A percentile compares a stretch with the other conserved stretches of the same genome.
Evolutionary conservation across 2,888 invertebrate genomes (phyloP).

Genomic region (Meloe dianella): DNA sequence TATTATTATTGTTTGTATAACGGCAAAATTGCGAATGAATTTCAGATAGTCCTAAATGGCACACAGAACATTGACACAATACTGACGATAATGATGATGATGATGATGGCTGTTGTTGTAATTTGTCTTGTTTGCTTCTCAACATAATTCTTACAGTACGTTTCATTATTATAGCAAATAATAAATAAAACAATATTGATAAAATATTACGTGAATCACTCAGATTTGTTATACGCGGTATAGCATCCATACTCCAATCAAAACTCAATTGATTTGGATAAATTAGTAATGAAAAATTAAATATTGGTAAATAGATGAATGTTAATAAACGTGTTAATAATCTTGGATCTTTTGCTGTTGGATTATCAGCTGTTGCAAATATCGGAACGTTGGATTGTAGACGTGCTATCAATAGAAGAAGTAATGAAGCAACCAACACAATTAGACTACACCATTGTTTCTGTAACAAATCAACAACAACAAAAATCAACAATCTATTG

Average conservation of each 20-base stretch:
- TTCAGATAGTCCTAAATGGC: slow-evolving; percentile 70
- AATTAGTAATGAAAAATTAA: slow-evolving; percentile 86
- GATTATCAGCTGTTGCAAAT: slow-evolving; percentile 95
- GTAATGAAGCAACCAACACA: slow-evolving; percentile 70
- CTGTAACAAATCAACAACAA: too few relatives aligned
- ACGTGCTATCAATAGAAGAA: slow-evolving; percentile 75
- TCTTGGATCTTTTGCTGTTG: slow-evolving; percentile 86
- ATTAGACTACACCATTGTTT: slow-evolving; percentile 74
- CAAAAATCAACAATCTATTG: slow-evolving; percentile 20
- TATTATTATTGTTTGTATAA: slow-evolving; percentile 75
- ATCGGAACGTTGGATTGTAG: slow-evolving; percentile 79
- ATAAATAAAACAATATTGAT: slow-evolving; percentile 76
- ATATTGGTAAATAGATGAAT: slow-evolving; percentile 89
- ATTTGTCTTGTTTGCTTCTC: slow-evolving; percentile 5
- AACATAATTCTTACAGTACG: slow-evolving; percentile 28
- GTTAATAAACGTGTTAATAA: slow-evolving; percentile 84
- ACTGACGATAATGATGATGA: slow-evolving; percentile 20
- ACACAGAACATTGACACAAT: slow-evolving; percentile 68
- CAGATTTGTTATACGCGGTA: slow-evolving; percentile 81
- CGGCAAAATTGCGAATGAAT: slow-evolving; percentile 74
- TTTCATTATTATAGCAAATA: slow-evolving; percentile 40
- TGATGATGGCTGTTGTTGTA: slow-evolving; percentile 22
- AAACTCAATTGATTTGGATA: slow-evolving; percentile 90
- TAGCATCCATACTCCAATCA: slow-evolving; percentile 99
- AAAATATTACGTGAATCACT: slow-evolving; percentile 81